phyloP scores from a whole-genome alignment of 2,888 invertebrate species.

The Elysia crispata region DNA sequence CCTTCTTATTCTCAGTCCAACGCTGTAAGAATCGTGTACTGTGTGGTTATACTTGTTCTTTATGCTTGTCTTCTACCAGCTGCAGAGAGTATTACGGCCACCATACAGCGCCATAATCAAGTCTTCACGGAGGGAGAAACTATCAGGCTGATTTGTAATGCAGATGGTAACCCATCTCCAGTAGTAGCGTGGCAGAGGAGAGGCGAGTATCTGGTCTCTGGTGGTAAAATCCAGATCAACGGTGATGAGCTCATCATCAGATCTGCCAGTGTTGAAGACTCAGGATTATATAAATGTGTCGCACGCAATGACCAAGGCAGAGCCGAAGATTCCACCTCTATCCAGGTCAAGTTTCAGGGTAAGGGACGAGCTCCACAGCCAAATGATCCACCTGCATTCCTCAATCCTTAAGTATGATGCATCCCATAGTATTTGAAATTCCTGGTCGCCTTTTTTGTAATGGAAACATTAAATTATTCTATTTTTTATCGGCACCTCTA shows the following conservation, averaged over 20 bases:
- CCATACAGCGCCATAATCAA: slow-evolving; percentile 63
- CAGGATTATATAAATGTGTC: slow-evolving; percentile 71
- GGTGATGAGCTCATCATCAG: slow-evolving; percentile 63
- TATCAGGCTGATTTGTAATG: slow-evolving; percentile 66
- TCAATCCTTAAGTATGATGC: too few species aligned
- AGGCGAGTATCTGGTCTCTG: slow-evolving; percentile 58
- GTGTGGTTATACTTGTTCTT: too few species aligned
- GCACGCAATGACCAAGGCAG: slow-evolving; percentile 61
- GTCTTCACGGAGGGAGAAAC: slow-evolving; percentile 65
- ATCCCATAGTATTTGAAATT: too few species aligned
- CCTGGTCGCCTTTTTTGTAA: too few species aligned
- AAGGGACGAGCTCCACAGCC: too few species aligned
- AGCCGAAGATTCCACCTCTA: slow-evolving; percentile 61
- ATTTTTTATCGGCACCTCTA: too few species aligned
- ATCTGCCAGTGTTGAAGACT: slow-evolving; percentile 64
- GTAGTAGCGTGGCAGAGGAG: slow-evolving; percentile 66
- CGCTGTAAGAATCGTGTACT: too few species aligned
- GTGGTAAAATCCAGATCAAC: slow-evolving; percentile 57
- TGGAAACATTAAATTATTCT: too few species aligned
- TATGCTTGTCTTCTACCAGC: slow-evolving; percentile 50
- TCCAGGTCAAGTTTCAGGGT: slow-evolving; percentile 68
- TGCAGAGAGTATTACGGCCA: slow-evolving; percentile 65
- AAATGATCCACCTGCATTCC: too few species aligned
- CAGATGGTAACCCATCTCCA: slow-evolving; percentile 68
- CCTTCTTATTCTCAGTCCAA: too few species aligned